These are phyloP conservation scores for Sphenopsis melanotis DNA, from an alignment of 2,797 vertebrate species.

Conservation along the genomic window DNA sequence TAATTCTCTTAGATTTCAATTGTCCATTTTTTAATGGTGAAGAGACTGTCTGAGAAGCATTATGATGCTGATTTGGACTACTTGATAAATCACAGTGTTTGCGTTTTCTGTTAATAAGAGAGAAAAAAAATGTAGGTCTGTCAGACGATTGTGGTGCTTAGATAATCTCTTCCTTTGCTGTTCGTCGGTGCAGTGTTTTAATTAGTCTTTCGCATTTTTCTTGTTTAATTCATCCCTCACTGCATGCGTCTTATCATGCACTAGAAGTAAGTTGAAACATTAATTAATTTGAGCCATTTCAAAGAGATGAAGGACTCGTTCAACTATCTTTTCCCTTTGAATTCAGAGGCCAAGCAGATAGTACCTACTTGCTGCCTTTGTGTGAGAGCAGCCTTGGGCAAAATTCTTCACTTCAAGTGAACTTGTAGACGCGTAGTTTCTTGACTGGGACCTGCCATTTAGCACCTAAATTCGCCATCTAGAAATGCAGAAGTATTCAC, in stretches of 20 bases:
- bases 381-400: background rate
- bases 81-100: constrained; percentile 10
- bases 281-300: constrained; percentile 37
- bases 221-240: constrained; percentile 7
- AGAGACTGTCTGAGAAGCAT: background rate
- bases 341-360: background rate
- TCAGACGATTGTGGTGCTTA: background rate
- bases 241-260: background rate
- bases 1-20: background rate
- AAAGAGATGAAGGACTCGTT: background rate
- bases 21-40: background rate
- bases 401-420: background rate
- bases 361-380: background rate
- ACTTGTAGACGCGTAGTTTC: background rate
- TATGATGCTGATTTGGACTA: background rate
- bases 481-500: background rate
- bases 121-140: background rate
- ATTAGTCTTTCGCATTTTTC: background rate
- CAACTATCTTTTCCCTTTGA: background rate
- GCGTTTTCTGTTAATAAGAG: constrained; percentile 1
- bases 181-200: background rate
- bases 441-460: background rate
- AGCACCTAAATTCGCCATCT: background rate
- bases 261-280: background rate
- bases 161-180: background rate